Evolutionary conservation across 2,888 invertebrate species (phyloP).

Genomic region (Cordilura impudica): DNA sequence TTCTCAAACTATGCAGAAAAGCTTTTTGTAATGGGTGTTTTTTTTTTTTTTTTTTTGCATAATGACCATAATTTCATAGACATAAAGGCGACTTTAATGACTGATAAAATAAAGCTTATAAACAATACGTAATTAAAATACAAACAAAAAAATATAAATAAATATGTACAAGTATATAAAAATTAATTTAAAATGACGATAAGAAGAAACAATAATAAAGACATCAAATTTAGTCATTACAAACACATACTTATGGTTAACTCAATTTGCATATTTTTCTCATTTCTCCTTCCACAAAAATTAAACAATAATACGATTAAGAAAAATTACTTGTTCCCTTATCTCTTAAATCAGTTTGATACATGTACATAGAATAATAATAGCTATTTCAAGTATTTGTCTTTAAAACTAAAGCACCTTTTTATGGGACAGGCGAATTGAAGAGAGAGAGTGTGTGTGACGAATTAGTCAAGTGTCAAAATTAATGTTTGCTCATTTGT

Average conservation of each 20-base stretch:
- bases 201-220: constrained; percentile 18
- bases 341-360: constrained; percentile 1
- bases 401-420: background rate
- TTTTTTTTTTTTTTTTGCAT: constrained; percentile 6
- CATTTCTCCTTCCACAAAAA: background rate
- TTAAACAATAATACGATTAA: background rate
- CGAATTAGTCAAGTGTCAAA: constrained; percentile 34
- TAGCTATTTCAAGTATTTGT: too few species aligned
- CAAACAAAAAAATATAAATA: background rate
- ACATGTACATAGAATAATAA: constrained; percentile 12
- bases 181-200: constrained; percentile 23
- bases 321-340: constrained; percentile 3
- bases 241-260: too few species aligned
- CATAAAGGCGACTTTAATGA: constrained; percentile 70
- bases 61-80: constrained; percentile 64
- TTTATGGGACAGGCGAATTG: background rate
- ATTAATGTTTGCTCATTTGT: constrained; percentile 22
- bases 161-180: too few species aligned
- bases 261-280: background rate
- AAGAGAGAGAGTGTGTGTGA: constrained; percentile 2
- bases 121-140: background rate
- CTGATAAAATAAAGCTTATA: constrained; percentile 60
- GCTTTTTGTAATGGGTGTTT: constrained; percentile 24
- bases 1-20: background rate
- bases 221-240: background rate